phyloP scores from a whole-genome alignment of 2,888 invertebrate genomes.

The Hylaea fasciaria region DNA sequence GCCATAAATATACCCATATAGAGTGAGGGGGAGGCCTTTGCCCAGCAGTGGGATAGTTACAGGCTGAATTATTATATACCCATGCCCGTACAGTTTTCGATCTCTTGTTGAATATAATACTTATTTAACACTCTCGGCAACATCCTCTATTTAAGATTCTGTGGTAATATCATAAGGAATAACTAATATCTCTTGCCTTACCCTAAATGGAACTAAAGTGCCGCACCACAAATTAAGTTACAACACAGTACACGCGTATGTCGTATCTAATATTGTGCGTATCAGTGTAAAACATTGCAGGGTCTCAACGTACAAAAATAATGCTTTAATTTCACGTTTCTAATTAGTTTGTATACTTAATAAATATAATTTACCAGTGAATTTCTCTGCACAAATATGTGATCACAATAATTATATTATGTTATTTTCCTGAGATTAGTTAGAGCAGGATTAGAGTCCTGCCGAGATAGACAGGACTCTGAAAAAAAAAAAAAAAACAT shows the following conservation, averaged over 20 bases:
- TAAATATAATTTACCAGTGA: too few relatives aligned
- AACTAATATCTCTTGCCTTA: slow-evolving; percentile 23
- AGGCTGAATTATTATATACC: background rate
- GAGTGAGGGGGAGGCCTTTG: too few relatives aligned
- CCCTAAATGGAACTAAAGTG: slow-evolving; percentile 35
- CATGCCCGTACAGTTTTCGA: background rate
- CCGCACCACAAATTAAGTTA: slow-evolving; percentile 28
- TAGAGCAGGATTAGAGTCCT: too few relatives aligned
- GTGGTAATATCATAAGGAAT: slow-evolving; percentile 28
- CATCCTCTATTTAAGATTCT: slow-evolving; percentile 18
- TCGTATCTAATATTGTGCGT: slow-evolving; percentile 18
- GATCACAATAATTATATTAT: too few relatives aligned
- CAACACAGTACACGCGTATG: slow-evolving; percentile 6
- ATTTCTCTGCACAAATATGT: too few relatives aligned
- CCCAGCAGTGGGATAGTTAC: too few relatives aligned
- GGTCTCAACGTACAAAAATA: background rate
- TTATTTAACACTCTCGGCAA: background rate
- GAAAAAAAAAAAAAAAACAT: too few relatives aligned
- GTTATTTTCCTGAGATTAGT: too few relatives aligned
- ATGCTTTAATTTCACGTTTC: too few relatives aligned
- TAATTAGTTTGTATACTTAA: too few relatives aligned
- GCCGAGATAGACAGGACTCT: too few relatives aligned
- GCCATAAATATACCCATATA: too few relatives aligned
- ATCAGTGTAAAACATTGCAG: slow-evolving; percentile 10
- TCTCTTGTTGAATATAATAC: slow-evolving; percentile 2